These are phyloP conservation scores for Drosophila gaucha DNA, from an alignment of 2,888 invertebrate genomes.

Conservation along the genomic window DNA sequence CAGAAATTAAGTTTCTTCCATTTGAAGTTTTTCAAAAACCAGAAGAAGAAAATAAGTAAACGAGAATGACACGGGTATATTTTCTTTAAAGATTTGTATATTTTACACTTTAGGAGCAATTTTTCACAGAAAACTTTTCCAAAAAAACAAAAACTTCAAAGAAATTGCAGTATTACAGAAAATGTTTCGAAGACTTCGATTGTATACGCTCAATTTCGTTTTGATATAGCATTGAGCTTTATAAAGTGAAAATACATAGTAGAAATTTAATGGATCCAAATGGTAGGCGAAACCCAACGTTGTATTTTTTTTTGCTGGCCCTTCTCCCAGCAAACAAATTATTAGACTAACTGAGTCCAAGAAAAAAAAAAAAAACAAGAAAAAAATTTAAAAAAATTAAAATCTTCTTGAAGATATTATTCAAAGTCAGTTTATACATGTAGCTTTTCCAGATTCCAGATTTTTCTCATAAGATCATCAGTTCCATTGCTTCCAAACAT, in stretches of 20 bases:
- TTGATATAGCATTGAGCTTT: conserved; percentile 59
- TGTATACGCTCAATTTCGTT: conserved; percentile 52
- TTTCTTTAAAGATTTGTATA: conserved; percentile 65
- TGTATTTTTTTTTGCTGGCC: conserved; percentile 36
- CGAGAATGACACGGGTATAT: conserved; percentile 69
- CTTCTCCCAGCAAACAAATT: conserved; percentile 38
- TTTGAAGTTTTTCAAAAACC: conserved; percentile 29
- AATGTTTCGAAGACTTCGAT: conserved; percentile 56
- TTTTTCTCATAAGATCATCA: conserved; percentile 28
- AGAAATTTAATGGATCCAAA: conserved; percentile 57
- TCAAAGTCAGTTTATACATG: conserved; percentile 36
- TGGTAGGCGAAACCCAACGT: conserved; percentile 55
- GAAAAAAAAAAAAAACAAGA: conserved; percentile 1
- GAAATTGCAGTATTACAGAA: conserved; percentile 49
- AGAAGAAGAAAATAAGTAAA: conserved; percentile 31
- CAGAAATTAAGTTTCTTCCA: conserved; percentile 72
- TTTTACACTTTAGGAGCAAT: conserved; percentile 60
- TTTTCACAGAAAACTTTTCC: conserved; percentile 38
- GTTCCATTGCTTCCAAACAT: conserved; percentile 47
- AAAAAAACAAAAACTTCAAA: conserved; percentile 28
- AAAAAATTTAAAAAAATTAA: background rate
- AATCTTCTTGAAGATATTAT: conserved; percentile 43
- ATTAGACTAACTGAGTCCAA: conserved; percentile 30
- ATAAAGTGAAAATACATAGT: conserved; percentile 51
- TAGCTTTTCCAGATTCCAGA: conserved; percentile 39